Evolutionary conservation across 2,797 vertebrate species (phyloP).

Genomic region (Poecilia velifera): DNA sequence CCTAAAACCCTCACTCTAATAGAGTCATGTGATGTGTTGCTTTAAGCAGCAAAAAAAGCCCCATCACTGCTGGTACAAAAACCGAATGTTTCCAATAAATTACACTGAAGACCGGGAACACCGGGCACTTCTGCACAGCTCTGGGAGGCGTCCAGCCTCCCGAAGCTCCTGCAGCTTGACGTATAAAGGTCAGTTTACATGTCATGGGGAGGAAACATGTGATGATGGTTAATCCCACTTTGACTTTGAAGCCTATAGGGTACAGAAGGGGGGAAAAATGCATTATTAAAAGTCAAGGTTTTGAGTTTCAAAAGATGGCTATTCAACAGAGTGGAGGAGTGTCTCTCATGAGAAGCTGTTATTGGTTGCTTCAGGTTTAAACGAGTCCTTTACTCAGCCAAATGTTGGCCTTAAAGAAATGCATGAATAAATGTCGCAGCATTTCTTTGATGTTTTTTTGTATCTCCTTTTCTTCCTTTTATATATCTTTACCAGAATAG

Average conservation of each 20-base stretch:
- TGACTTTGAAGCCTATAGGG: conserved; percentile 4
- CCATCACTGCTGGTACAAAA: conserved; percentile 8
- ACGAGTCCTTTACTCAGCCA: not conserved
- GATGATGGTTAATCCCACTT: conserved; percentile 13
- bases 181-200: conserved; percentile 24
- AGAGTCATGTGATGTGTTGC: conserved; percentile 9
- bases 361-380: not conserved
- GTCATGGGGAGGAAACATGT: conserved; percentile 23
- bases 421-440: not conserved
- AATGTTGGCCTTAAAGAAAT: not conserved
- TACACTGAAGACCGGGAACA: not conserved
- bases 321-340: not conserved
- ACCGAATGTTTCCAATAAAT: not conserved
- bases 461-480: not conserved
- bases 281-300: not conserved
- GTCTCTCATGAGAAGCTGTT: not conserved
- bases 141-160: conserved; percentile 1
- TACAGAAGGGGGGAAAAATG: not conserved
- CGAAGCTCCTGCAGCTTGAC: conserved; percentile 11
- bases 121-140: not conserved
- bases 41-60: conserved; percentile 22
- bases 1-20: not conserved
- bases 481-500: not conserved
- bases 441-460: not conserved
- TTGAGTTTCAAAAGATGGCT: not conserved